Conservation (phyloP, 1,140 invertebrate species). For the Drosophila busckii region DNA sequence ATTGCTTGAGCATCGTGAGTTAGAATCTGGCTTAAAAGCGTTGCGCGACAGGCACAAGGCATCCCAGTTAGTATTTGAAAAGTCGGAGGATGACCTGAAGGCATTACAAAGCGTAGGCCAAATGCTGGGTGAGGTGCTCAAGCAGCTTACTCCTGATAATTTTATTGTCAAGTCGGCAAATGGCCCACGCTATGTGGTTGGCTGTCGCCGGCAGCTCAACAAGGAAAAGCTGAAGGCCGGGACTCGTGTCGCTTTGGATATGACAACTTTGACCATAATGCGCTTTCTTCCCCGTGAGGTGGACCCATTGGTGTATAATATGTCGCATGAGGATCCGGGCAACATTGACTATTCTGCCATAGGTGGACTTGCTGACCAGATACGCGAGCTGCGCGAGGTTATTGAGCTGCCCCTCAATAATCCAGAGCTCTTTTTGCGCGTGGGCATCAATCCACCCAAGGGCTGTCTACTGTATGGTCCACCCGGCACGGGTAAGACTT, state of each 20-base stretch:
- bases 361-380: constrained; percentile 55
- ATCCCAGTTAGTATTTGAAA: constrained; percentile 97
- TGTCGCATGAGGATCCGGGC: constrained; percentile 59
- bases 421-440: constrained; percentile 98
- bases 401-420: constrained; percentile 57
- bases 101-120: constrained; percentile 99
- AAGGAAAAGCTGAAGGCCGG: constrained; percentile 46
- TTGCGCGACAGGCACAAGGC: constrained; percentile 97
- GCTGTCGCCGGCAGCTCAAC: constrained; percentile 53
- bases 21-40: constrained; percentile 95
- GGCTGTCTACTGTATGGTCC: constrained; percentile 99
- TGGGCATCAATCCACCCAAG: constrained; percentile 99
- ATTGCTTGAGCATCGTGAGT: constrained; percentile 96
- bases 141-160: constrained; percentile 99
- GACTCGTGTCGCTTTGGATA: constrained; percentile 50
- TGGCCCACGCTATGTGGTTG: constrained; percentile 56
- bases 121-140: constrained; percentile 99
- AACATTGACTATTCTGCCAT: constrained; percentile 56
- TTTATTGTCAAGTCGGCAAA: constrained; percentile 63
- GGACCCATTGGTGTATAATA: constrained; percentile 64
- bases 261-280: constrained; percentile 62
- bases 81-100: constrained; percentile 99
- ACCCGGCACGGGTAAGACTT: constrained; percentile 98
- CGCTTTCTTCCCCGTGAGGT: constrained; percentile 54
- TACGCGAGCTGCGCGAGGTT: constrained; percentile 58